Percentiles rank a stretch among this genome's conserved stretches.
phyloP scores from a whole-genome alignment of 1,140 invertebrate genomes.

The Rhynchophorus ferrugineus region DNA sequence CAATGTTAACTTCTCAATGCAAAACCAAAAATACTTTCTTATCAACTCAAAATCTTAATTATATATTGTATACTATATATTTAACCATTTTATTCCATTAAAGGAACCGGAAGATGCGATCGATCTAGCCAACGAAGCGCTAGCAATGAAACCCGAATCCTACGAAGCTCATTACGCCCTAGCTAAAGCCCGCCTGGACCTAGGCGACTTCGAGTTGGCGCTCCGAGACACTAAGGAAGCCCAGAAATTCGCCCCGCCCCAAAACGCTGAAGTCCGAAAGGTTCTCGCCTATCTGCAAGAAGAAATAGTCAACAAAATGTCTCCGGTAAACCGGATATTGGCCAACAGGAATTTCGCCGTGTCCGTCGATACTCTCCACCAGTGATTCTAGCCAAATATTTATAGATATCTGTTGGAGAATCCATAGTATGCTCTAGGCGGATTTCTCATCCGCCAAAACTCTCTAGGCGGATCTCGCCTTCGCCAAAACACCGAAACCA shows the following conservation, averaged over 20 bases:
- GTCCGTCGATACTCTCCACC: slow-evolving; percentile 39
- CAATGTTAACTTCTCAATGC: too few species aligned
- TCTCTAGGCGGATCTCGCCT: too few species aligned
- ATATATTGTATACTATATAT: neutral
- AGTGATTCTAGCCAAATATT: slow-evolving; percentile 6
- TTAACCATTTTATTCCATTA: slow-evolving; percentile 21
- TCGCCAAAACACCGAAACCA: neutral
- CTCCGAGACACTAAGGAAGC: slow-evolving; percentile 63
- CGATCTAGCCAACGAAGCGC: slow-evolving; percentile 77
- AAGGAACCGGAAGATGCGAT: slow-evolving; percentile 76
- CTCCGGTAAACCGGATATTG: slow-evolving; percentile 35
- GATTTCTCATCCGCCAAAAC: too few species aligned
- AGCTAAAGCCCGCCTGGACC: slow-evolving; percentile 75
- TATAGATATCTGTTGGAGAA: too few species aligned
- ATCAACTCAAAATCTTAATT: too few species aligned
- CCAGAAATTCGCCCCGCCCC: slow-evolving; percentile 53
- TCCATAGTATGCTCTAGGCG: too few species aligned
- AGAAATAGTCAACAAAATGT: slow-evolving; percentile 48
- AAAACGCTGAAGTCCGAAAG: slow-evolving; percentile 58
- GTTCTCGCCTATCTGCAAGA: slow-evolving; percentile 58
- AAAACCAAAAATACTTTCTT: too few species aligned
- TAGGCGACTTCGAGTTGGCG: slow-evolving; percentile 52
- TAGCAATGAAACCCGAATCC: slow-evolving; percentile 73
- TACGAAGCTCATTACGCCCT: slow-evolving; percentile 90
- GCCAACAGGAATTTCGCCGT: slow-evolving; percentile 35